phyloP scores from a whole-genome alignment of 2,888 invertebrate species.

The Patella caerulea region DNA sequence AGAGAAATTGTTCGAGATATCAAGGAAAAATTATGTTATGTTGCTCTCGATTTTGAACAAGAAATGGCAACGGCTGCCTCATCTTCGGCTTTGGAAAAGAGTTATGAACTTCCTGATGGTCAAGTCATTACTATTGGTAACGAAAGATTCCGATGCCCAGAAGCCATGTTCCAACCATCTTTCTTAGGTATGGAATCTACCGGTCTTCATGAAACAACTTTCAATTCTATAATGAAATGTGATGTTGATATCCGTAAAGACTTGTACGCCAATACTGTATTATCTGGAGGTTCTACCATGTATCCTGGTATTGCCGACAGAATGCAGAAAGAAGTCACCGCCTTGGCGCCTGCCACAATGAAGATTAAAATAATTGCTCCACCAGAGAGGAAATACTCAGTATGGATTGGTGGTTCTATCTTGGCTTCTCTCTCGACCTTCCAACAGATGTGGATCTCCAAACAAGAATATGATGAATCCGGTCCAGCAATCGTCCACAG shows the following conservation, averaged over 20 bases:
- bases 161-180: constrained; percentile 44
- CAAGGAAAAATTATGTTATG: constrained; percentile 93
- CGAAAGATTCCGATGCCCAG: constrained; percentile 53
- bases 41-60: constrained; percentile 92
- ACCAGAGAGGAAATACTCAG: constrained; percentile 96
- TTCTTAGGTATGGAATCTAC: constrained; percentile 79
- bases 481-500: constrained; percentile 75
- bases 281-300: constrained; percentile 95
- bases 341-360: constrained; percentile 80
- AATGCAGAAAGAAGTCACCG: constrained; percentile 97
- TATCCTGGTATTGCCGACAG: constrained; percentile 96
- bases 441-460: constrained; percentile 66
- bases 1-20: constrained; percentile 95
- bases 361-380: constrained; percentile 87
- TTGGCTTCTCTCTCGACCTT: constrained; percentile 80
- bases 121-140: constrained; percentile 50
- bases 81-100: constrained; percentile 47
- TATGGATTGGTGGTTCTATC: constrained; percentile 98
- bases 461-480: constrained; percentile 62
- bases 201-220: constrained; percentile 58
- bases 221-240: constrained; percentile 62
- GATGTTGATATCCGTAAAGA: constrained; percentile 63
- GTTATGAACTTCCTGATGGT: constrained; percentile 58
- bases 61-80: constrained; percentile 79
- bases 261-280: constrained; percentile 76